Base-by-base conservation (phyloP, 2,113 vertebrate genomes). In the Scortum barcoo region DNA sequence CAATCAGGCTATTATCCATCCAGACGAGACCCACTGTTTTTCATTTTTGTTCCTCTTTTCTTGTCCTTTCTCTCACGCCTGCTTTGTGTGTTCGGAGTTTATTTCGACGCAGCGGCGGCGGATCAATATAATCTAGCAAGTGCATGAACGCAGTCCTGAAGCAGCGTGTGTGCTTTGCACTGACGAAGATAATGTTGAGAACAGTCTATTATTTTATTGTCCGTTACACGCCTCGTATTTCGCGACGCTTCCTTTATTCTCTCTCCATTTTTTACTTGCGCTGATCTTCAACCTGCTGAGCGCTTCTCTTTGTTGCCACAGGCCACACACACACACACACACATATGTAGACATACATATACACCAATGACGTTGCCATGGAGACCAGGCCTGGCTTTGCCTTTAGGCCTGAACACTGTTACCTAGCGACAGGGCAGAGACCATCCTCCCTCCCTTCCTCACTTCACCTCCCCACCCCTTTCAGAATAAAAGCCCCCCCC, bases 401-500 rank as follows among this genome's bases (percentile, higher is more conserved):
- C 88, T 92, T 90, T 88, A 83, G 90, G 90, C 86, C 72, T 48
- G 80, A 87, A 93, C 88, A 86, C 89, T 79, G 94, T 95, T 93
- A 91, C 94, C 94, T 95, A 94, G 94, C 94, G 89, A 95, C 94
- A 78, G 86, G 82, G 83, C 85, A 83, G 61, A 90, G 75, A 84
- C 75, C 85, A 24, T 65, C 48, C 56, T 42, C 50, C 60, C 69
- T 44, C 54, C 70, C 16, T 10, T 22, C 26, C 61, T 54, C 56
- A 57, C 66, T 20, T 78, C 74, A 79, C 26, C 38, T 33, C 42
- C 72, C 4, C 44, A 4, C 14, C 40, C 65, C 72, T 88, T 79
- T 80, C 82, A 86, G 50, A 81, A 73, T 83, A 91, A 89, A 90
- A 84, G 69, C 38, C 65, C 68, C 33, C 33, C n/a, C n/a, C n/a